Percentiles rank a stretch among this genome's conserved stretches.
These are phyloP conservation scores for Thalassophryne amazonica DNA, from an alignment of 2,797 vertebrate species.

Conservation along the genomic window DNA sequence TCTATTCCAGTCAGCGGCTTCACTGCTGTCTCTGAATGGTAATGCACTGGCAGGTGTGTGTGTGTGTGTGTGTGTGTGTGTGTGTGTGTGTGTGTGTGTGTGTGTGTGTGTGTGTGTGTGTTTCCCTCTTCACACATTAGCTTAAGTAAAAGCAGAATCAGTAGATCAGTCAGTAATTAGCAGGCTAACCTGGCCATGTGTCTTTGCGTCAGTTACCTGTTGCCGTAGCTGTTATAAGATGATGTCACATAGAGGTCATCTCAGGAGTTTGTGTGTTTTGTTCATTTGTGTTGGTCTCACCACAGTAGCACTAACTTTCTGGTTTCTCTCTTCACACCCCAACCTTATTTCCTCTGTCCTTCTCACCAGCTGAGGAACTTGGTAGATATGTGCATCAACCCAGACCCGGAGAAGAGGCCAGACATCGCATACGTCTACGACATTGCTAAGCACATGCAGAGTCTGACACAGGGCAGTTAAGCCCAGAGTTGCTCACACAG, in stretches of 20 bases:
- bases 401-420: constrained; percentile 96
- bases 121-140: background rate
- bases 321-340: constrained; percentile 14
- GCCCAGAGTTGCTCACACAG: constrained; percentile 32
- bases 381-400: constrained; percentile 98
- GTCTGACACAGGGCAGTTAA: constrained; percentile 82
- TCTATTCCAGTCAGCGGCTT: constrained; percentile 77
- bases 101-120: background rate
- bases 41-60: constrained; percentile 67
- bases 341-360: constrained; percentile 1
- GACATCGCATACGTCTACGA: constrained; percentile 94
- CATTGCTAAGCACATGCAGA: constrained; percentile 93
- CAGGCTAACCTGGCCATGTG: background rate
- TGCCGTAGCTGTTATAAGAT: constrained; percentile 5
- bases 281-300: background rate
- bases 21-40: constrained; percentile 57
- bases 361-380: constrained; percentile 87
- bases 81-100: constrained; percentile 67
- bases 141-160: constrained; percentile 31
- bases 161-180: constrained; percentile 33
- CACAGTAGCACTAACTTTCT: constrained; percentile 16
- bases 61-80: background rate
- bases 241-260: constrained; percentile 4
- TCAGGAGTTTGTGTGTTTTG: background rate
- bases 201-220: constrained; percentile 37